These are phyloP conservation scores for Tiliqua scincoides DNA, from an alignment of 2,113 vertebrate species.

Conservation along the genomic window DNA sequence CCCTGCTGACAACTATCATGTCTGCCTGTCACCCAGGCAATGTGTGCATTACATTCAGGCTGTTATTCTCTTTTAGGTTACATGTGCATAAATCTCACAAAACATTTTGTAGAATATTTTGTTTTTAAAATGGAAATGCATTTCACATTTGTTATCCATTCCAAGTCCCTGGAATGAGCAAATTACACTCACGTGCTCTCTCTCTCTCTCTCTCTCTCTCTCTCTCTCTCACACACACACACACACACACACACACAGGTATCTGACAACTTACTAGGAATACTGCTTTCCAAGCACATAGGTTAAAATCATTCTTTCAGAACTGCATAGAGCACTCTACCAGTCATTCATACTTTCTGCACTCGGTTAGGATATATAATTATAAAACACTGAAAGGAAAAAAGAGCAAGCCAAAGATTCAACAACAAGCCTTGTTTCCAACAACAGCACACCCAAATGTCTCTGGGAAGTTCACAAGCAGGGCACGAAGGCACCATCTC, in stretches of 20 bases:
- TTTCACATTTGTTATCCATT: not conserved
- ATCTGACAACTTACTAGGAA: not conserved
- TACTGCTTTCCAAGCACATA: not conserved
- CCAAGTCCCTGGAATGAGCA: not conserved
- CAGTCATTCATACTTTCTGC: not conserved
- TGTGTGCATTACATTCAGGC: not conserved
- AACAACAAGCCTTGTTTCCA: not conserved
- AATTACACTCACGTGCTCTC: not conserved
- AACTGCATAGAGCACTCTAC: not conserved
- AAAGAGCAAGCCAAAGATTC: not conserved
- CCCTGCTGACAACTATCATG: not conserved
- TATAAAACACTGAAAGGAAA: not conserved
- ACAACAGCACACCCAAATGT: not conserved
- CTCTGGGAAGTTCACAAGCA: not conserved
- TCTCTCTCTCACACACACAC: not conserved
- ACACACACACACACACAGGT: not conserved
- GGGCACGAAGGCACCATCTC: not conserved
- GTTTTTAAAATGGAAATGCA: not conserved
- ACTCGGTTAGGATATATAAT: not conserved
- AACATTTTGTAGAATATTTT: not conserved
- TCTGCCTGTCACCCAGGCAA: not conserved
- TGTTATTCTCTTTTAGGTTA: not conserved
- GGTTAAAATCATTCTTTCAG: not conserved
- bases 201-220: too few species aligned
- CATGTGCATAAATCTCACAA: not conserved